These are phyloP conservation scores for Mythimna vitellina DNA, from an alignment of 2,888 invertebrate species.

Conservation along the genomic window DNA sequence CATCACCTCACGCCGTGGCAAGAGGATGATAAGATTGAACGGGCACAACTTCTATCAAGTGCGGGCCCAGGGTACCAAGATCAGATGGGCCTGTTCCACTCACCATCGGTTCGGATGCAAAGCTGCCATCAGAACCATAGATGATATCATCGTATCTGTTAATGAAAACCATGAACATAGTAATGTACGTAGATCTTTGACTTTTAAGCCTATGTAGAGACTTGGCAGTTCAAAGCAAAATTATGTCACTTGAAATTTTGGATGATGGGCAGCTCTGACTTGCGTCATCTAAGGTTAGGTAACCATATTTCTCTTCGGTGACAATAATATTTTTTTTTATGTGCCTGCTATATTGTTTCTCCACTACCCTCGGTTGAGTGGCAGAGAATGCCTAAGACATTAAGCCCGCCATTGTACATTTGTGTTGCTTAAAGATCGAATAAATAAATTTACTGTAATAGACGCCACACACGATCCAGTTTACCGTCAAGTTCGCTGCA, in stretches of 20 bases:
- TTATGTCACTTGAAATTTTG: neutral
- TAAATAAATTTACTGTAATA: too few species aligned
- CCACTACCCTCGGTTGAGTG: too few species aligned
- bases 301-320: too few species aligned
- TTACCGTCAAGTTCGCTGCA: too few species aligned
- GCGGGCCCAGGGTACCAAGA: conserved; percentile 24
- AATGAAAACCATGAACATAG: conserved; percentile 63
- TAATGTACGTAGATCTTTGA: neutral
- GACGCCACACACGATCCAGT: too few species aligned
- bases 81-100: conserved; percentile 77
- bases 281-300: too few species aligned
- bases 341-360: too few species aligned
- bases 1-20: conserved; percentile 56
- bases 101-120: conserved; percentile 73
- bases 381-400: too few species aligned
- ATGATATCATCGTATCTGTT: conserved; percentile 67
- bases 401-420: too few species aligned
- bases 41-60: conserved; percentile 57
- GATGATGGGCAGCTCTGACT: too few species aligned
- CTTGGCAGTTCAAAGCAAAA: neutral
- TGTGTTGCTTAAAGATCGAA: too few species aligned
- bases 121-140: conserved; percentile 71
- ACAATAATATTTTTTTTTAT: too few species aligned
- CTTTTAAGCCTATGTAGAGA: neutral
- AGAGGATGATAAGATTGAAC: conserved; percentile 55